Base-by-base conservation (phyloP, 2,797 vertebrate species). In the Sebastes matsubarae region DNA sequence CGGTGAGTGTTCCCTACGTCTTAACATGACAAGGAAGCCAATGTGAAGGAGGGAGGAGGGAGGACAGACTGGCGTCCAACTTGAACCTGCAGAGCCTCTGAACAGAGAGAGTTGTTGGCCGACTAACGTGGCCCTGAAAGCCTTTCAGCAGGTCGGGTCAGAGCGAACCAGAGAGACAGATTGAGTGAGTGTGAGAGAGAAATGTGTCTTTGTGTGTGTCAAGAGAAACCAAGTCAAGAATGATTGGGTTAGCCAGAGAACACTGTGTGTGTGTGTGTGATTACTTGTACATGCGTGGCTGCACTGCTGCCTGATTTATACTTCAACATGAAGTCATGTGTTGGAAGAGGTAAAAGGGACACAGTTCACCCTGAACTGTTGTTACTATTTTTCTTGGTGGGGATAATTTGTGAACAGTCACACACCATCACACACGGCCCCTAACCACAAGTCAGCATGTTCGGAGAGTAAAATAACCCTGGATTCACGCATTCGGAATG, bases 101-200 rank as follows among this genome's bases (percentile, higher is more conserved):
- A 85, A 55, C 54, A 58, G 71, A 76, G 70, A 65, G 72, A 80
- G 82, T 32, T 77, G 72, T 52, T 86, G 76, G 82, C 75, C 73
- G 63, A 74, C 65, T 76, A 77, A 83, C 75, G 65, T 0, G 46
- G 46, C 20, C 69, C 75, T 72, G 80, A 81, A 77, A 81, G 80
- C n/a, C 79, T 88, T 79, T 86, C 69, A 76, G 67, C 88, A 82
- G 87, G 83, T 72, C 86, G 75, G 74, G 65, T 59, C 84, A 77
- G 55, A 81, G 69, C 8, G 7, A 66, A 74, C 3, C 61, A 69
- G 54, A 42, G 16, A 71, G 59, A 80, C 75, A 46, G 78, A 82
- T 1, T 42, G 80, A 87, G 77, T 83, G 75, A 87, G 82, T 76
- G 79, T 50, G 63, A 69, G 54, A 63, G 75, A 83, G 68, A 80